Percentiles rank a stretch among this genome's conserved stretches.
phyloP scores from a whole-genome alignment of 2,797 vertebrate genomes.

The Dermochelys coriacea region DNA sequence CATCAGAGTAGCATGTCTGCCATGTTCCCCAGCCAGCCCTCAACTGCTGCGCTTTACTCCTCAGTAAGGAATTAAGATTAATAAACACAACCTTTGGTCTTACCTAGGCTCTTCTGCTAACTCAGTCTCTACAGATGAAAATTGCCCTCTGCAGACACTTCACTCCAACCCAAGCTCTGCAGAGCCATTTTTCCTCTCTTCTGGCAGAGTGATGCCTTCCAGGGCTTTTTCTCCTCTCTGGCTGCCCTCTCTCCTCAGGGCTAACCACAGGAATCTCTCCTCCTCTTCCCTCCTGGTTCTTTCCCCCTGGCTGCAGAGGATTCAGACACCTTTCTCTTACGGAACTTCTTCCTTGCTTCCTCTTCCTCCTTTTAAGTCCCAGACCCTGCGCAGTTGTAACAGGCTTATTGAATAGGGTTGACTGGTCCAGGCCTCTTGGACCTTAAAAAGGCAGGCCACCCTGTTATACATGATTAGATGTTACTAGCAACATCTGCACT shows the following conservation, averaged over 20 bases:
- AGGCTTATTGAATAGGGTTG: not conserved
- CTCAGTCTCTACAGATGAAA: not conserved
- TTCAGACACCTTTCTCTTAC: too few species aligned
- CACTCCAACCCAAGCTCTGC: not conserved
- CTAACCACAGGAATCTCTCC: not conserved
- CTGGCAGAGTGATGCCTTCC: not conserved
- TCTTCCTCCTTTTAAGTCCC: too few species aligned
- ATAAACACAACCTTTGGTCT: not conserved
- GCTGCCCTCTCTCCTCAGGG: not conserved
- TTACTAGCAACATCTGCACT: not conserved
- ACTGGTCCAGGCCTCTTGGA: not conserved
- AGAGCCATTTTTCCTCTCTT: not conserved
- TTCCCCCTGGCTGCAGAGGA: not conserved
- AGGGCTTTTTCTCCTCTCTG: not conserved
- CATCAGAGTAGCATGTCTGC: not conserved
- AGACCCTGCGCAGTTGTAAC: too few species aligned
- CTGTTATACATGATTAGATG: not conserved
- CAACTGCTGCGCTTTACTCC: not conserved
- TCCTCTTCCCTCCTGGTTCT: not conserved
- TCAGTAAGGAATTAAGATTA: not conserved
- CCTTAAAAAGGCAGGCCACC: too few species aligned
- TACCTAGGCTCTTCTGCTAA: not conserved
- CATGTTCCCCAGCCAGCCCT: not conserved
- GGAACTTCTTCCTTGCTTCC: too few species aligned
- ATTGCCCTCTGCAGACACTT: not conserved